Evolutionary conservation across 2,888 invertebrate genomes (phyloP).

Genomic region (Andrena camellia): DNA sequence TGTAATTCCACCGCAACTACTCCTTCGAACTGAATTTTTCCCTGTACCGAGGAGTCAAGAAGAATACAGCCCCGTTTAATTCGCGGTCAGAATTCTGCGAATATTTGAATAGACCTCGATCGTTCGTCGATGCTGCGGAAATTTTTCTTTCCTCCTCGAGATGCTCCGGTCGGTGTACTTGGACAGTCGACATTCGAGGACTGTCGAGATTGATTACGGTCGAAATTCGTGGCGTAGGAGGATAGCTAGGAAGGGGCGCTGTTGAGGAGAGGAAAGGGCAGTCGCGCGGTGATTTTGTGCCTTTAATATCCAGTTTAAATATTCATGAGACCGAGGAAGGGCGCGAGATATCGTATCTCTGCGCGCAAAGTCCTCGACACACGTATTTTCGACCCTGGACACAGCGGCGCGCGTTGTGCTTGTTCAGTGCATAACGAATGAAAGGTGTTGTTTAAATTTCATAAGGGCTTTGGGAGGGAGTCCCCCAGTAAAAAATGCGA

Average conservation of each 20-base stretch:
- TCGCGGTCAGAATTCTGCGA: background rate
- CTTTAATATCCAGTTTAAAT: conserved; percentile 84
- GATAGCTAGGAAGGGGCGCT: conserved; percentile 37
- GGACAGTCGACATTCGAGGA: conserved; percentile 53
- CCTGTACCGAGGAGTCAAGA: too few species aligned
- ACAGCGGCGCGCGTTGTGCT: conserved; percentile 3
- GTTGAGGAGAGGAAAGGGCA: conserved; percentile 51
- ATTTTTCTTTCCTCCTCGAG: conserved; percentile 33
- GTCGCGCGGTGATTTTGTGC: conserved; percentile 79
- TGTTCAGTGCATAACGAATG: conserved; percentile 45
- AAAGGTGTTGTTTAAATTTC: conserved; percentile 53
- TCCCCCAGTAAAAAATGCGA: conserved; percentile 29
- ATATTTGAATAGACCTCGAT: conserved; percentile 1
- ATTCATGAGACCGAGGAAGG: conserved; percentile 79
- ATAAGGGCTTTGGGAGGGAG: conserved; percentile 18
- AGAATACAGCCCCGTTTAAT: conserved; percentile 4
- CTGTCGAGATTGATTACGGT: conserved; percentile 64
- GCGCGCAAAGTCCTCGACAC: conserved; percentile 18
- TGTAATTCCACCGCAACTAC: too few species aligned
- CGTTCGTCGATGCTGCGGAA: conserved; percentile 40
- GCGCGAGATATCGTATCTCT: conserved; percentile 29
- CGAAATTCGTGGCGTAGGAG: conserved; percentile 59
- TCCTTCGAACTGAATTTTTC: too few species aligned
- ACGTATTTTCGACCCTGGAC: conserved; percentile 42
- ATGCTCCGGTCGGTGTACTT: conserved; percentile 35